phyloP scores from a whole-genome alignment of 2,888 invertebrate genomes.

The Apocheima hispidaria region DNA sequence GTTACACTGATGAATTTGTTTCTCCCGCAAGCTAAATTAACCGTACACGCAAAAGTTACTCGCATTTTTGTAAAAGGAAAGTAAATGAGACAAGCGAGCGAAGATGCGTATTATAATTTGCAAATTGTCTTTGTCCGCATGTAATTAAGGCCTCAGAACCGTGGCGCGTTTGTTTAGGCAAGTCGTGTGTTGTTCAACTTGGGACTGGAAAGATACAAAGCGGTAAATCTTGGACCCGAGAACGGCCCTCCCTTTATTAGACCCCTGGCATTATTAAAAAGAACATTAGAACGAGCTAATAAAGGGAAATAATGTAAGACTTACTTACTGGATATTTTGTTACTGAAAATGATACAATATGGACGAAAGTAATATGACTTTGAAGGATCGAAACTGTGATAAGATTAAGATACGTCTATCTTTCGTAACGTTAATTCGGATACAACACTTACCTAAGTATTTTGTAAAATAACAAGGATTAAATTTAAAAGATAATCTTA shows the following conservation, averaged over 20 bases:
- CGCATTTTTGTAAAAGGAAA: slow-evolving; percentile 33
- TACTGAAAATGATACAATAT: not conserved
- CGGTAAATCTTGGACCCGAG: slow-evolving; percentile 35
- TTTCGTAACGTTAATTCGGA: slow-evolving; percentile 8
- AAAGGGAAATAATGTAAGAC: not conserved
- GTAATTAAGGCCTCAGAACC: slow-evolving; percentile 40
- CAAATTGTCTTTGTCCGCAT: slow-evolving; percentile 42
- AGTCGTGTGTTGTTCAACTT: slow-evolving; percentile 44
- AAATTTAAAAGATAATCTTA: too few species aligned
- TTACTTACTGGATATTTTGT: not conserved
- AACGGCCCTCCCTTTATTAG: slow-evolving; percentile 31
- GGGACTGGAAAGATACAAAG: slow-evolving; percentile 41
- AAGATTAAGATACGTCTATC: slow-evolving; percentile 5
- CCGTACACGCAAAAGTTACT: slow-evolving; percentile 19
- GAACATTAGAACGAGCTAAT: slow-evolving; percentile 31
- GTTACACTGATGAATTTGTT: slow-evolving; percentile 26
- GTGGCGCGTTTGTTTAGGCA: slow-evolving; percentile 40
- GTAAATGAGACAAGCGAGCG: slow-evolving; percentile 36
- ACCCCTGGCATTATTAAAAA: slow-evolving; percentile 40
- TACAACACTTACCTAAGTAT: not conserved
- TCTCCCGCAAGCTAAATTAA: slow-evolving; percentile 32
- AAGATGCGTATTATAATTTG: slow-evolving; percentile 45
- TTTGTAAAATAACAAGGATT: too few species aligned
- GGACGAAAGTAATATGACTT: slow-evolving; percentile 8
- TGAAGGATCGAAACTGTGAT: slow-evolving; percentile 11